Evolutionary conservation across 1,140 invertebrate genomes (phyloP).

Genomic region (Homalodisca vitripennis): DNA sequence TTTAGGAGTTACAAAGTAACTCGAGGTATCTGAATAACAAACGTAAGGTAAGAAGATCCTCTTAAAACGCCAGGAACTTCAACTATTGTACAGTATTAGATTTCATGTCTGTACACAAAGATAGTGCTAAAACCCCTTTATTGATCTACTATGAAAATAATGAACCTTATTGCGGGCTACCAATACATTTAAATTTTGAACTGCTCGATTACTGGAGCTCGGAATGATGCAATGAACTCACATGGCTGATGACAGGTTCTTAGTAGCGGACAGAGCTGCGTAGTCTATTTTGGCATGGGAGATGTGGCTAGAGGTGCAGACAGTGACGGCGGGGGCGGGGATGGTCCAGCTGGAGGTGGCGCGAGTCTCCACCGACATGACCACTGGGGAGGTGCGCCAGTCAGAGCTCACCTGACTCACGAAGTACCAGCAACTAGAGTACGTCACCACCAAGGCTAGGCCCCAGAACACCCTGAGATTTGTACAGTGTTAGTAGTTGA

Average conservation of each 20-base stretch:
- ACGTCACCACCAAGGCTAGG: constrained; percentile 18
- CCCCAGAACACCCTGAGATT: constrained; percentile 35
- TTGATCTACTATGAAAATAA: not conserved
- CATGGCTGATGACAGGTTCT: not conserved
- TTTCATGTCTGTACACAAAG: too few relatives aligned
- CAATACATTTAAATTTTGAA: too few relatives aligned
- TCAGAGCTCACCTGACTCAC: constrained; percentile 13
- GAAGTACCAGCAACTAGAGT: not conserved
- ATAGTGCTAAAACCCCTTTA: too few relatives aligned
- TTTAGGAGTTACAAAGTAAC: too few relatives aligned
- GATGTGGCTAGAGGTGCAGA: constrained; percentile 29
- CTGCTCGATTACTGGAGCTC: too few relatives aligned
- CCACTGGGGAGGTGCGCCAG: constrained; percentile 19
- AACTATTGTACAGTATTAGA: too few relatives aligned
- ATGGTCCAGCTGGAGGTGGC: constrained; percentile 24
- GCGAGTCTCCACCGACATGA: constrained; percentile 32
- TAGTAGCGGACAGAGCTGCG: not conserved
- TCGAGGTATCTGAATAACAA: too few relatives aligned
- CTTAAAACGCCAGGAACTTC: too few relatives aligned
- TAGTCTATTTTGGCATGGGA: not conserved
- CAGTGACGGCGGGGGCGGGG: constrained; percentile 33
- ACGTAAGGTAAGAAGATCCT: too few relatives aligned
- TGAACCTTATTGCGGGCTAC: not conserved
- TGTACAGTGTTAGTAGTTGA: too few relatives aligned
- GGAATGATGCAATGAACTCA: not conserved